Evolutionary conservation across 1,140 invertebrate genomes (phyloP).

Genomic region (Ptiloglossa arizonensis): DNA sequence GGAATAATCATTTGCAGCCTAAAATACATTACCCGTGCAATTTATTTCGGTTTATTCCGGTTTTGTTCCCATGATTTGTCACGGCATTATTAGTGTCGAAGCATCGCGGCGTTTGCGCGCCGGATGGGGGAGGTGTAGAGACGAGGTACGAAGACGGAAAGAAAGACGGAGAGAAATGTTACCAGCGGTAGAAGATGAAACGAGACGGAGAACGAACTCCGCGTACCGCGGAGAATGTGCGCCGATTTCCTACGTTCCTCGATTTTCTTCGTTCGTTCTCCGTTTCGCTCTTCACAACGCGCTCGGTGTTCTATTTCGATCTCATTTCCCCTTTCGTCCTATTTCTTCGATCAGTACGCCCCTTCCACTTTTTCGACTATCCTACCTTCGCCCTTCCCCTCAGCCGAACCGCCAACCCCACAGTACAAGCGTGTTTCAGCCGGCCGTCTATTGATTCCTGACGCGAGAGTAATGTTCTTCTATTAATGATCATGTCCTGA

Average conservation of each 20-base stretch:
- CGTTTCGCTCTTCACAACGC: background rate
- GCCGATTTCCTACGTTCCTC: background rate
- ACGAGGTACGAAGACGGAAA: background rate
- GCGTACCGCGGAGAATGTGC: background rate
- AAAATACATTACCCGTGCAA: constrained; percentile 78
- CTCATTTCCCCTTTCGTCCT: constrained; percentile 31
- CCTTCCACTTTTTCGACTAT: constrained; percentile 17
- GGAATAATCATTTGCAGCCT: constrained; percentile 79
- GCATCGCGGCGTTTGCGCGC: background rate
- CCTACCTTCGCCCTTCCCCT: background rate
- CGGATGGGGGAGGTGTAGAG: too few species aligned
- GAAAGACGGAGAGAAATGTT: too few species aligned
- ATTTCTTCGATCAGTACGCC: background rate
- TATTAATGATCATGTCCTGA: constrained; percentile 78
- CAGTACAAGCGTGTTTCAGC: constrained; percentile 52
- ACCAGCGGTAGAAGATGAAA: constrained; percentile 14
- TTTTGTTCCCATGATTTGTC: constrained; percentile 77
- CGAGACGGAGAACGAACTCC: background rate
- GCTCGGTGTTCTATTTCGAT: background rate
- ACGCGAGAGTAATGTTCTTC: constrained; percentile 78
- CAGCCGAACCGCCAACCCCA: constrained; percentile 29
- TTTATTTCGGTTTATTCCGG: constrained; percentile 78
- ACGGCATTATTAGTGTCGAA: constrained; percentile 43
- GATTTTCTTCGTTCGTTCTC: background rate
- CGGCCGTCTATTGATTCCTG: constrained; percentile 75